Conservation (phyloP, 1,140 invertebrate species). For the Babylonia areolata region DNA sequence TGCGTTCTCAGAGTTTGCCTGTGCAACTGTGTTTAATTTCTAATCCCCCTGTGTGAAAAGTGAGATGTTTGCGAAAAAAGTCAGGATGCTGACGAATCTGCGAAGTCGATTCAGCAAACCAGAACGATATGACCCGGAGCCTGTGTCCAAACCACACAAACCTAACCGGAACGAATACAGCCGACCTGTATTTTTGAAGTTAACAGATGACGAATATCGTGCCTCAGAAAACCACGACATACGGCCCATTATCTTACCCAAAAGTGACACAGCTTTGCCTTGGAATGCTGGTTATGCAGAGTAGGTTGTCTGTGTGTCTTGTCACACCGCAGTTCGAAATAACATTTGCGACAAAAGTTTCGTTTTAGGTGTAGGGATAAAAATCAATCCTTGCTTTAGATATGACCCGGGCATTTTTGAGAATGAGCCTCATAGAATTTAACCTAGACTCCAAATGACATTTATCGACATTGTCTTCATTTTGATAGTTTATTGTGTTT, state of each 20-base stretch:
- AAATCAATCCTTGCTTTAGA: too few species aligned
- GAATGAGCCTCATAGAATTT: too few species aligned
- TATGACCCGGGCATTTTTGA: too few species aligned
- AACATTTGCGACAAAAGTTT: too few species aligned
- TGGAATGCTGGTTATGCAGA: slow-evolving; percentile 48
- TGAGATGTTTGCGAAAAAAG: not conserved
- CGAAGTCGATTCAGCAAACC: not conserved
- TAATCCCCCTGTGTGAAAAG: not conserved
- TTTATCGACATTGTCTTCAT: too few species aligned
- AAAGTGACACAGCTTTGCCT: slow-evolving; percentile 34
- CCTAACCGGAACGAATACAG: slow-evolving; percentile 29
- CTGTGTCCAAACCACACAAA: not conserved
- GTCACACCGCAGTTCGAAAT: too few species aligned
- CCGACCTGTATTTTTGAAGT: slow-evolving; percentile 40
- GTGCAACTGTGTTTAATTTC: not conserved
- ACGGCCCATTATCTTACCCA: slow-evolving; percentile 40
- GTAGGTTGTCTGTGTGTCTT: slow-evolving; percentile 37
- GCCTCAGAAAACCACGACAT: slow-evolving; percentile 20
- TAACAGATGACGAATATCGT: slow-evolving; percentile 34
- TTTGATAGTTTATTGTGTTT: too few species aligned
- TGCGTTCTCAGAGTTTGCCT: too few species aligned
- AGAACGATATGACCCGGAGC: not conserved
- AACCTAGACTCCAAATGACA: too few species aligned
- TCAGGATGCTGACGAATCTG: not conserved
- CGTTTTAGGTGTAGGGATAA: too few species aligned